Evolutionary conservation across 1,140 invertebrate genomes (phyloP).

Genomic region (Bombus haemorrhoidalis): DNA sequence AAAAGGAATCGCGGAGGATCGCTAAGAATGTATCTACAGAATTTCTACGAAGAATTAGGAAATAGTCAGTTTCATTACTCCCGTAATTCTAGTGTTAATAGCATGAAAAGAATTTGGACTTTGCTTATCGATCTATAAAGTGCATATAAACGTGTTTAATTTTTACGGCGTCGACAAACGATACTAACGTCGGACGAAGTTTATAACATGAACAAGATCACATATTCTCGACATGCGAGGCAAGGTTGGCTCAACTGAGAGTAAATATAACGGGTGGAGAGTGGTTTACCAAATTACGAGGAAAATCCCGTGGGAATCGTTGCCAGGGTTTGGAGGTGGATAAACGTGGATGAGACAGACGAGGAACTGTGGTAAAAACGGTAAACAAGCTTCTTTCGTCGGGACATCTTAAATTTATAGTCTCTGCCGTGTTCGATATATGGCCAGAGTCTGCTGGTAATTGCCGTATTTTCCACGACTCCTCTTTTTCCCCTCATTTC

Average conservation of each 20-base stretch:
- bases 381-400: slow-evolving; percentile 62
- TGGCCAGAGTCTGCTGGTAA: not conserved
- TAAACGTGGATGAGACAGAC: slow-evolving; percentile 13
- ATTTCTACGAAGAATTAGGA: not conserved
- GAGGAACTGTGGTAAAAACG: slow-evolving; percentile 47
- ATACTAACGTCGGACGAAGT: not conserved
- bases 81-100: not conserved
- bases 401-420: slow-evolving; percentile 55
- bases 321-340: not conserved
- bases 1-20: not conserved
- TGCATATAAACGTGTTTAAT: not conserved
- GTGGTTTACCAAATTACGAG: slow-evolving; percentile 35
- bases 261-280: slow-evolving; percentile 12
- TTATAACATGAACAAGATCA: not conserved
- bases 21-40: not conserved
- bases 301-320: slow-evolving; percentile 25
- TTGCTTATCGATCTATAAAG: not conserved
- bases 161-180: not conserved
- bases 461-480: not conserved
- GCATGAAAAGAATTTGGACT: not conserved
- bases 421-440: slow-evolving; percentile 14
- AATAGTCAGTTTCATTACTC: not conserved
- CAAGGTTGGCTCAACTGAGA: slow-evolving; percentile 32
- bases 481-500: not conserved
- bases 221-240: slow-evolving; percentile 7